These are phyloP conservation scores for Mionectes macconnelli DNA, from an alignment of 2,113 vertebrate genomes.

Conservation along the genomic window DNA sequence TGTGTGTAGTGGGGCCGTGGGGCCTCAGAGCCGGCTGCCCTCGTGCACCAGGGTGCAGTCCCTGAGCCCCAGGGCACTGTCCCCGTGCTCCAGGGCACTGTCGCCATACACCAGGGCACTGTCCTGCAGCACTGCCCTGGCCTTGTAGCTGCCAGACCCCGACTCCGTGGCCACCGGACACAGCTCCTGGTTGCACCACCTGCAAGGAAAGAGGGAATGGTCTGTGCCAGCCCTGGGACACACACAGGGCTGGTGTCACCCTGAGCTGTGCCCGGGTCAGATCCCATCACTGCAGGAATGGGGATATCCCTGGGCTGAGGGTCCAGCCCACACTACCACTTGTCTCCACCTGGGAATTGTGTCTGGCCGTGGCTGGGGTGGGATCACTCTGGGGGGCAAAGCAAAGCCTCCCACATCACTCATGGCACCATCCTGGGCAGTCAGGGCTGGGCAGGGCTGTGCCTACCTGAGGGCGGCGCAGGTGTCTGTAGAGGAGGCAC, in stretches of 20 bases:
- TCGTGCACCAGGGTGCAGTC: constrained; percentile 23
- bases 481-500: constrained; percentile 63
- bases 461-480: constrained; percentile 71
- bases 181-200: constrained; percentile 84
- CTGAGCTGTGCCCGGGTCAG: rapidly evolving
- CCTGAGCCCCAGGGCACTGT: constrained; percentile 70
- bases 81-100: neutral
- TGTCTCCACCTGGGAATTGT: neutral
- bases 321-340: rapidly evolving
- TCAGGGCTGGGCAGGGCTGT: rapidly evolving
- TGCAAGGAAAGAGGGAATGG: neutral
- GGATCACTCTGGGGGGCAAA: neutral
- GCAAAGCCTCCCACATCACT: rapidly evolving
- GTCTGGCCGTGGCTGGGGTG: rapidly evolving
- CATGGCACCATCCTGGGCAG: rapidly evolving
- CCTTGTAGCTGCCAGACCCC: constrained; percentile 62
- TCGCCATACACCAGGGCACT: constrained; percentile 1
- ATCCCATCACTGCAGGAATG: rapidly evolving
- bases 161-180: constrained; percentile 71
- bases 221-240: rapidly evolving
- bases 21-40: neutral
- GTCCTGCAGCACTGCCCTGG: constrained; percentile 30
- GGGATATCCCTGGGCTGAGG: neutral
- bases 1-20: neutral
- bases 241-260: neutral